Base-by-base conservation (phyloP, 1,140 invertebrate genomes). In the Drosophila arawakana region DNA sequence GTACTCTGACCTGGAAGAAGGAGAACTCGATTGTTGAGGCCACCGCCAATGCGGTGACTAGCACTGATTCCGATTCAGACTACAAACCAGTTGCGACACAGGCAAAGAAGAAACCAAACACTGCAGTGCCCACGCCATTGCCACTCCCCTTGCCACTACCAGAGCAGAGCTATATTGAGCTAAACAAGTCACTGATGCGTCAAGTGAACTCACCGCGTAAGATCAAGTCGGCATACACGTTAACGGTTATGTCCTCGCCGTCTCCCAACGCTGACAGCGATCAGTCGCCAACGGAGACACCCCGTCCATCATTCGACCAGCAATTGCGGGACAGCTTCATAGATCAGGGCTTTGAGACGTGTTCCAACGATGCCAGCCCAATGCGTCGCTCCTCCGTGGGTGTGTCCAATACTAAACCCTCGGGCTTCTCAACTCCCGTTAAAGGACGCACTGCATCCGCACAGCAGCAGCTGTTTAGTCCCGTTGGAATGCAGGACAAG, bases 261-360 rank as follows among this genome's bases (percentile, higher is more conserved):
- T 91, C 90, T 10, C 81, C 82, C 9, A 80, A 85, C 46, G 81
- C 83, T 0, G 90, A 89, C 47, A 91, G 90, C 52, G 85, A 84
- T 62, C 78, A 90, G 47, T 84, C 78, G 1, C 69, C 66, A 0
- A 34, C 66, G 5, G 68, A 83, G 43, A 88, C 80, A 1, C 80
- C 85, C 0, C 63, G 84, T n/a, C 59, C 73, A 7, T 88, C 84
- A 1, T 7, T 84, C 7, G 68, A 61, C 10, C 82, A 74, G 7
- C 63, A 78, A 8, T n/a, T 71, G 18, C 37, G 73, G 10, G 90
- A 91, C 13, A 91, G 86, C 13, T 90, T 80, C 25, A 61, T 91
- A 0, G 91, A 91, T 63, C 91, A 91, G 63, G 91, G 91, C 44
- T 91, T 91, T 25, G 90, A 91, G 62, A 91, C 91, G 0, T 86